Percentiles rank a stretch among this genome's conserved stretches.
Conservation (phyloP, 2,113 vertebrate genomes). For the Chunga burmeisteri region DNA sequence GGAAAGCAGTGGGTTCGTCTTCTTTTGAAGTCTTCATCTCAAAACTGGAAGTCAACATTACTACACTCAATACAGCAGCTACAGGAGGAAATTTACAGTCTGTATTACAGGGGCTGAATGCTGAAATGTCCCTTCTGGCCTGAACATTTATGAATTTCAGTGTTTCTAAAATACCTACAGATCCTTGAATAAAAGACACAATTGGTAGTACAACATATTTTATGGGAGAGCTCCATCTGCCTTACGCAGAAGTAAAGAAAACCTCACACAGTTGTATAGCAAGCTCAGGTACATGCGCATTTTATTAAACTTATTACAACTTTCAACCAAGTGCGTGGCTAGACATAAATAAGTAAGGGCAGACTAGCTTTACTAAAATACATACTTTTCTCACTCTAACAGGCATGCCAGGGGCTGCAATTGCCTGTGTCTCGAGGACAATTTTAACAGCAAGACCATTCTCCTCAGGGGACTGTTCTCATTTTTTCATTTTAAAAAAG, state of each 20-base stretch:
- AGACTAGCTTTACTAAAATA: conserved; percentile 23
- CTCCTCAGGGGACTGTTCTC: conserved; percentile 57
- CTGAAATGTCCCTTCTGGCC: background rate
- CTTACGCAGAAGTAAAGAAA: fast-evolving
- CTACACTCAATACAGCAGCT: background rate
- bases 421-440: conserved; percentile 5
- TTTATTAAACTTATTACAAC: background rate
- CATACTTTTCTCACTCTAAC: background rate
- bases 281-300: background rate
- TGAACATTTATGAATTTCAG: background rate
- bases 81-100: background rate
- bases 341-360: background rate
- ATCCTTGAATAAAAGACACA: background rate
- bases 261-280: background rate
- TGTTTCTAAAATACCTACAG: background rate
- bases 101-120: background rate
- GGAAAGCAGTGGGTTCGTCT: background rate
- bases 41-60: background rate
- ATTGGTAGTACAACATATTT: background rate
- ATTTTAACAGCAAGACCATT: conserved; percentile 66
- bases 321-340: background rate
- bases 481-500: conserved; percentile 59
- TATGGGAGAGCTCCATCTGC: background rate
- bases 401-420: background rate
- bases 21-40: background rate